Evolutionary conservation across 2,797 vertebrate species (phyloP).

Genomic region (Argya squamiceps): DNA sequence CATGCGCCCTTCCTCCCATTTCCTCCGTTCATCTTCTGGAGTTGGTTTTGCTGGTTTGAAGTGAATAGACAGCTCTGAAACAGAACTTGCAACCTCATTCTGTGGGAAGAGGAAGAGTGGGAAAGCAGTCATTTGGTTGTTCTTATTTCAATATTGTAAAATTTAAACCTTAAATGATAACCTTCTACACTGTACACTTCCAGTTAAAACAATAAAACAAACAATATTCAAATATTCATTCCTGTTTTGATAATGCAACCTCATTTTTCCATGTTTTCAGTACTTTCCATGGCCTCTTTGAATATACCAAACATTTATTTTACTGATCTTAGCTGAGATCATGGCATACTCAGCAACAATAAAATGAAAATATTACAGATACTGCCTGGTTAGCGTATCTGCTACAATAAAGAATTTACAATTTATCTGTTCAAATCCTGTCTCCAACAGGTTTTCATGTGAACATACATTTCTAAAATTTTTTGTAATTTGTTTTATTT

Average conservation of each 20-base stretch:
- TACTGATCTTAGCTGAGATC: neutral
- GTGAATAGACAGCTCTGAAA: conserved; percentile 63
- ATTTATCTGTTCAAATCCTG: neutral
- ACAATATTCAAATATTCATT: neutral
- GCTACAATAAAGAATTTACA: neutral
- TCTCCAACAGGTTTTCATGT: neutral
- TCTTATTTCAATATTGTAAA: neutral
- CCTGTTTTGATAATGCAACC: neutral
- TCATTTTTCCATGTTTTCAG: neutral
- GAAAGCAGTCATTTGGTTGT: neutral
- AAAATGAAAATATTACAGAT: neutral
- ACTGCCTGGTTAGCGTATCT: neutral
- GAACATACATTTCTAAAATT: neutral
- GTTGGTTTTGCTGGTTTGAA: conserved; percentile 52
- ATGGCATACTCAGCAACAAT: neutral
- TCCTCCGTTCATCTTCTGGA: conserved; percentile 71
- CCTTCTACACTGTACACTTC: neutral
- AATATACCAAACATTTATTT: neutral
- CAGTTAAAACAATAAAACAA: neutral
- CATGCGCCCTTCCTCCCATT: conserved; percentile 77
- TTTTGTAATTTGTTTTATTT: neutral
- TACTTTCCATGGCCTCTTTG: neutral
- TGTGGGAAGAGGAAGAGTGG: neutral
- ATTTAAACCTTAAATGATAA: neutral
- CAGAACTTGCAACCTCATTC: conserved; percentile 14